A percentile compares a stretch with the other conserved stretches of the same genome.
phyloP scores from a whole-genome alignment of 92 coral and sea anemone genomes.

The Virgularia gustaviana region DNA sequence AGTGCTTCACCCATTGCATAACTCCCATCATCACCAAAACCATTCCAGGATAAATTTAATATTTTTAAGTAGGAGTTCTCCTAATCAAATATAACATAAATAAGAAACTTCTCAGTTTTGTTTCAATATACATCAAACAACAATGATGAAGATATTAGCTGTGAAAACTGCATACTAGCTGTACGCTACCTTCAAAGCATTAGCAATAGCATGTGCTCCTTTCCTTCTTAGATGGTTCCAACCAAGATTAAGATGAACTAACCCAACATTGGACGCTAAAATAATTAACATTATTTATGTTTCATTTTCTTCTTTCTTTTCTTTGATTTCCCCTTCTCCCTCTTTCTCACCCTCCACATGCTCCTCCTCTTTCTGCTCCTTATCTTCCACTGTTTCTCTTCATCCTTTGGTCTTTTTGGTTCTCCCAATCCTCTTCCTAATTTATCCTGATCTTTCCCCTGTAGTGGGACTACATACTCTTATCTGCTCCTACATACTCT shows the following conservation, averaged over 20 bases:
- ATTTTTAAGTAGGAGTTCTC: conserved; percentile 76
- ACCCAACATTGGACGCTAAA: conserved; percentile 78
- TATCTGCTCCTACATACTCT: neutral
- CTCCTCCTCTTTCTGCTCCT: too few species aligned
- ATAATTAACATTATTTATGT: neutral
- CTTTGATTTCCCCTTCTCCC: too few species aligned
- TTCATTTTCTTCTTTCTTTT: too few species aligned
- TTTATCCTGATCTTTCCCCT: too few species aligned
- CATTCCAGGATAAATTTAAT: conserved; percentile 92
- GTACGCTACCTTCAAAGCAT: conserved; percentile 84
- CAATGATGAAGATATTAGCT: neutral
- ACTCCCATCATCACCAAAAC: conserved; percentile 98
- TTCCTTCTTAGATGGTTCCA: conserved; percentile 96
- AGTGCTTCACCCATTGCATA: conserved; percentile 90
- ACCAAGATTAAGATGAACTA: conserved; percentile 74
- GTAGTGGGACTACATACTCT: too few species aligned
- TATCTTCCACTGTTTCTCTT: too few species aligned
- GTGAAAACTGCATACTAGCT: too few species aligned
- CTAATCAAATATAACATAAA: conserved; percentile 16
- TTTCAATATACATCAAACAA: neutral
- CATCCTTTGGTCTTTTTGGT: too few species aligned
- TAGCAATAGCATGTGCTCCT: conserved; percentile 90
- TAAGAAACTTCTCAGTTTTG: neutral
- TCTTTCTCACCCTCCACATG: too few species aligned
- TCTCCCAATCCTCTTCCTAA: too few species aligned